These are phyloP conservation scores for Enteromius paludinosus DNA, from an alignment of 2,797 vertebrate genomes.

Conservation along the genomic window DNA sequence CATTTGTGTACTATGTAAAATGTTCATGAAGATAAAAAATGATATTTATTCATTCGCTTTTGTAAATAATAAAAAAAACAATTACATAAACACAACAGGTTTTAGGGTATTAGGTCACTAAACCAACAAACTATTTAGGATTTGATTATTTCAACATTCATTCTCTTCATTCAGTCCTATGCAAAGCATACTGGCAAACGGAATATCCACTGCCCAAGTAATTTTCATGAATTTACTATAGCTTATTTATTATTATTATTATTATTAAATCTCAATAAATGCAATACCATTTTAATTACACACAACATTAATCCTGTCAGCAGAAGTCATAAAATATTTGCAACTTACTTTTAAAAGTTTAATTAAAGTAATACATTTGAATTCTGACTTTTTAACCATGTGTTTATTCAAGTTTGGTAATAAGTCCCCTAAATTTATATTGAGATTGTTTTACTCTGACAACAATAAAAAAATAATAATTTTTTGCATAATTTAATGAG, in stretches of 20 bases:
- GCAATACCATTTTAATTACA: not conserved
- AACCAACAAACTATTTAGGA: not conserved
- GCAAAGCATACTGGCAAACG: not conserved
- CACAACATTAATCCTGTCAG: not conserved
- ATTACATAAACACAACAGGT: not conserved
- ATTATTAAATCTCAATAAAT: not conserved
- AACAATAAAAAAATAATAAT: not conserved
- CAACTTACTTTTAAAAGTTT: not conserved
- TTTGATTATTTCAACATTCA: not conserved
- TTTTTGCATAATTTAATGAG: not conserved
- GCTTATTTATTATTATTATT: not conserved
- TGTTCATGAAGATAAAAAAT: not conserved
- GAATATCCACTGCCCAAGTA: not conserved
- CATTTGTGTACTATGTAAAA: not conserved
- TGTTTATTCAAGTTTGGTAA: not conserved
- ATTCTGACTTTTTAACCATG: not conserved
- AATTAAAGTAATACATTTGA: not conserved
- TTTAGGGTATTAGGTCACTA: too few species aligned
- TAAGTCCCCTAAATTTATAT: not conserved
- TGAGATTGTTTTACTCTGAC: not conserved
- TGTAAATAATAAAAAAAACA: not conserved
- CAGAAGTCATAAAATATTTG: not conserved
- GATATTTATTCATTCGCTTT: not conserved
- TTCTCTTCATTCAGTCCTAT: not conserved
- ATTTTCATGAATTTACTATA: not conserved